These are phyloP conservation scores for Champsocephalus esox DNA, from an alignment of 2,797 vertebrate genomes.

Conservation along the genomic window DNA sequence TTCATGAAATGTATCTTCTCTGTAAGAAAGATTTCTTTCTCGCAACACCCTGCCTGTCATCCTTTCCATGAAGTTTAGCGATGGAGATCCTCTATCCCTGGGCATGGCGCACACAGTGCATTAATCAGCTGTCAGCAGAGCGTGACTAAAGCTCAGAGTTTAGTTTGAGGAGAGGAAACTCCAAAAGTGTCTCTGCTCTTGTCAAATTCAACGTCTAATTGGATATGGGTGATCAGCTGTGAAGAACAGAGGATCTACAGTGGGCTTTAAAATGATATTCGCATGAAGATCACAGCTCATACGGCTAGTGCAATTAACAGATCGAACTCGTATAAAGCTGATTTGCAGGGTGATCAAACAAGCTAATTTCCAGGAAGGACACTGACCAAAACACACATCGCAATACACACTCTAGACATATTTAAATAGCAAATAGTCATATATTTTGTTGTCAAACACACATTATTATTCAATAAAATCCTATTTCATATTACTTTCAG, in stretches of 20 bases:
- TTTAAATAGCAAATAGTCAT: no score
- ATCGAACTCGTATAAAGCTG: constrained; percentile 42
- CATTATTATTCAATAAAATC: neutral
- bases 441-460: no score
- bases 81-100: constrained; percentile 57
- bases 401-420: neutral
- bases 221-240: constrained; percentile 74
- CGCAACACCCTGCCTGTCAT: constrained; percentile 38
- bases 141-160: constrained; percentile 66
- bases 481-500: neutral
- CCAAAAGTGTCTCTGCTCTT: constrained; percentile 68
- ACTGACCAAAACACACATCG: constrained; percentile 4
- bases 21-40: constrained; percentile 41
- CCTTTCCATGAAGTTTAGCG: constrained; percentile 32
- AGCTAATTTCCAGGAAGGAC: constrained; percentile 19
- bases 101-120: constrained; percentile 64
- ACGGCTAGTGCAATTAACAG: constrained; percentile 65
- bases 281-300: constrained; percentile 70
- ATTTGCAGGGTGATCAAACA: constrained; percentile 48
- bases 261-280: constrained; percentile 63
- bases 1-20: constrained; percentile 7
- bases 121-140: constrained; percentile 78
- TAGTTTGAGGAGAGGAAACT: constrained; percentile 48
- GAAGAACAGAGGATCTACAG: constrained; percentile 54
- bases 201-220: constrained; percentile 78